These are phyloP conservation scores for Meriones unguiculatus DNA, from an alignment of 2,113 vertebrate species.

Conservation along the genomic window DNA sequence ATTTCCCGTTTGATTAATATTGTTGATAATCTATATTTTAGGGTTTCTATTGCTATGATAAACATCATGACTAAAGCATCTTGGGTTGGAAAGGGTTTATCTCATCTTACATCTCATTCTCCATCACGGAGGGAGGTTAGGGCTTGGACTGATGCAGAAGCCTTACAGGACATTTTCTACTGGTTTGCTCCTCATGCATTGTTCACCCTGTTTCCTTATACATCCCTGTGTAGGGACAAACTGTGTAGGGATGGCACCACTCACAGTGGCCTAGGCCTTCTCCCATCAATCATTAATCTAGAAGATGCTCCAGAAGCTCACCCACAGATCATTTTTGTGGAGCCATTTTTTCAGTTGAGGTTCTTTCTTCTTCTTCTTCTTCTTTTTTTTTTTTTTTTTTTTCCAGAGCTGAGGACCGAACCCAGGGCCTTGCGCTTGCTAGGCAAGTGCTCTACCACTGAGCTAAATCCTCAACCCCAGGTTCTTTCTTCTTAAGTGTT, in stretches of 20 bases:
- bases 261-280: neutral
- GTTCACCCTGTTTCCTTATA: neutral
- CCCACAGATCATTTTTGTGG: neutral
- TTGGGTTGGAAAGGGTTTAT: neutral
- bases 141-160: neutral
- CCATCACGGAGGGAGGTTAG: neutral
- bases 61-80: neutral
- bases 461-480: neutral
- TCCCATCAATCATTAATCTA: neutral
- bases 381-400: too few relatives aligned
- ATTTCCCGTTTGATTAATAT: neutral
- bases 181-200: neutral
- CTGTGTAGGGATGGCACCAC: neutral
- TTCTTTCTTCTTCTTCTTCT: neutral
- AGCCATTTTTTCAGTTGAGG: neutral
- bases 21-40: neutral
- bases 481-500: neutral
- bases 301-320: neutral
- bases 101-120: neutral
- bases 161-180: neutral
- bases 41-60: neutral
- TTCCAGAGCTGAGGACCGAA: too few relatives aligned
- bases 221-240: too few relatives aligned
- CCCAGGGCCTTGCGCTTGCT: too few relatives aligned
- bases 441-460: too few relatives aligned